These are phyloP conservation scores for Phymastichus coffea DNA, from an alignment of 1,140 invertebrate genomes.

Conservation along the genomic window DNA sequence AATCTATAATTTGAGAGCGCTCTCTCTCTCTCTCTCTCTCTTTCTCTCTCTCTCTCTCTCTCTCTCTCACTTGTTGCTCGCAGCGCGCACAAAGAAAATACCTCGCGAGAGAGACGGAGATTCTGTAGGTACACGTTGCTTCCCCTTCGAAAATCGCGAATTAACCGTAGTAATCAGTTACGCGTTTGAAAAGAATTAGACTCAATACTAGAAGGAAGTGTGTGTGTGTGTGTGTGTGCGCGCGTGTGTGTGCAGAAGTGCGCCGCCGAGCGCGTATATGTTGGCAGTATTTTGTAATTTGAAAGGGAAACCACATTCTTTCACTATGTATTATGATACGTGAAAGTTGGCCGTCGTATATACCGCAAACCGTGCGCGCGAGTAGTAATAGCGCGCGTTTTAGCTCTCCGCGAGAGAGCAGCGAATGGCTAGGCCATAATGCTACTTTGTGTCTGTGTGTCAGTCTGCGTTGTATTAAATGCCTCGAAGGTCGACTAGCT, in stretches of 20 bases:
- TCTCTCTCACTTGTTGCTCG: too few relatives aligned
- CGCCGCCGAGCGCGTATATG: conserved; percentile 13
- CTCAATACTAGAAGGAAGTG: conserved; percentile 39
- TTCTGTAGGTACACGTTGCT: too few relatives aligned
- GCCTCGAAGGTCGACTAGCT: conserved; percentile 49
- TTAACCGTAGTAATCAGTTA: conserved; percentile 15
- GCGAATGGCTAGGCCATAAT: too few relatives aligned
- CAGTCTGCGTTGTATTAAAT: too few relatives aligned
- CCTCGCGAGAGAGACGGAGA: too few relatives aligned
- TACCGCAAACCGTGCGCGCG: background rate
- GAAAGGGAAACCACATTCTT: conserved; percentile 56
- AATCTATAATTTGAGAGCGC: too few relatives aligned
- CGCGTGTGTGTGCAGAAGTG: background rate
- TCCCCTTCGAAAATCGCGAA: too few relatives aligned
- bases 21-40: too few relatives aligned
- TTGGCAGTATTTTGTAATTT: conserved; percentile 53
- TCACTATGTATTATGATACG: conserved; percentile 54
- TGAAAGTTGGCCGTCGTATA: conserved; percentile 47
- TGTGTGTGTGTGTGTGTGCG: background rate
- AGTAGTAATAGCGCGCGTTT: background rate
- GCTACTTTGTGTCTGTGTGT: too few relatives aligned
- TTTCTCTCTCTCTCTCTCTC: too few relatives aligned
- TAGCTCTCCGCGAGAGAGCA: background rate
- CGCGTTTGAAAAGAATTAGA: conserved; percentile 21
- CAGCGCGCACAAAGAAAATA: too few relatives aligned